Conservation (phyloP, 2,888 invertebrate species). For the Lycocerus yunnanus region DNA sequence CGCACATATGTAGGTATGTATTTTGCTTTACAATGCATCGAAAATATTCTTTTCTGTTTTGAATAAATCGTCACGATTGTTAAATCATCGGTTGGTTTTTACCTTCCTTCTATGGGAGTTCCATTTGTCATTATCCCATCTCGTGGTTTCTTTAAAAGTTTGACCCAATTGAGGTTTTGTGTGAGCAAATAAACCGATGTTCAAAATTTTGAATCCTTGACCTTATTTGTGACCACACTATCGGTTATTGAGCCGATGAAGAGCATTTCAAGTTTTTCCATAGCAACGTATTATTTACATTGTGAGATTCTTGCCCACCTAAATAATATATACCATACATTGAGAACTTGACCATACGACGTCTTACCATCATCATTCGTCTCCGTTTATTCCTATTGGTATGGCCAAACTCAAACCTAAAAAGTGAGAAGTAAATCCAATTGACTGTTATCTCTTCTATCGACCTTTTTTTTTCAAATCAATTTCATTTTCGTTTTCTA, state of each 20-base stretch:
- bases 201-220: background rate
- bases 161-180: background rate
- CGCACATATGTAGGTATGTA: no score
- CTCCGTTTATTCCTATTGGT: no score
- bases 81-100: no score
- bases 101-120: background rate
- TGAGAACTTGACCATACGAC: no score
- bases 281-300: background rate
- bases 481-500: background rate
- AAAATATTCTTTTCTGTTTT: background rate
- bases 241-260: background rate
- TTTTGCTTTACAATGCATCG: background rate
- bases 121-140: background rate
- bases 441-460: no score
- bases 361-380: no score
- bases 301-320: background rate
- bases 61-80: no score
- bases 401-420: no score
- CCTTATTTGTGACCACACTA: background rate
- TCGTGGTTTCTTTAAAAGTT: background rate
- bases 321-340: no score
- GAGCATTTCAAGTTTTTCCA: background rate
- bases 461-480: background rate
- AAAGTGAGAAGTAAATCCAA: no score
- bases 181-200: background rate